phyloP scores from a whole-genome alignment of 2,888 invertebrate genomes.

The Hyles lineata region DNA sequence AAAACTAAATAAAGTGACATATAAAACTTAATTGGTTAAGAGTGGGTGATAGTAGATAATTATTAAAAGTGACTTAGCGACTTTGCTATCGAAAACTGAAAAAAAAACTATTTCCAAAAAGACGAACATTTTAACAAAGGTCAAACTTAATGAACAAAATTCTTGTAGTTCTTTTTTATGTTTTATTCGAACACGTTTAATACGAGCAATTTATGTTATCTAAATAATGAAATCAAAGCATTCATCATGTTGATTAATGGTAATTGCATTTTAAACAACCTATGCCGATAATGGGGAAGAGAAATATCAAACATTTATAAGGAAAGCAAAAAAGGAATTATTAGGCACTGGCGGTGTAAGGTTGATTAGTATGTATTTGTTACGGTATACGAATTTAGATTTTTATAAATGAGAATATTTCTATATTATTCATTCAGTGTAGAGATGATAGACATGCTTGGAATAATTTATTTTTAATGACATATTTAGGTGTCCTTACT shows the following conservation, averaged over 20 bases:
- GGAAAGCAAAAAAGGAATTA: slow-evolving; percentile 71
- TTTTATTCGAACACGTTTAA: neutral
- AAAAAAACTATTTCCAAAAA: neutral
- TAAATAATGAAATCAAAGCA: slow-evolving; percentile 28
- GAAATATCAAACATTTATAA: slow-evolving; percentile 70
- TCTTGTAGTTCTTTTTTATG: neutral
- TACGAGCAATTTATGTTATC: neutral
- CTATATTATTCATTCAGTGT: neutral
- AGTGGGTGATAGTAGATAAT: neutral
- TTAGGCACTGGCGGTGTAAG: slow-evolving; percentile 52
- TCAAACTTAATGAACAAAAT: neutral
- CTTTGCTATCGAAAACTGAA: neutral
- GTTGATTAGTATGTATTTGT: slow-evolving; percentile 2
- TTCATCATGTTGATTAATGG: slow-evolving; percentile 59
- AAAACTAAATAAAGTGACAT: neutral
- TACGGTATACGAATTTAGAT: neutral
- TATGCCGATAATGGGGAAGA: slow-evolving; percentile 59
- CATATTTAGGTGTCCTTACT: neutral
- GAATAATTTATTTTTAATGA: neutral
- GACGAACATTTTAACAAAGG: neutral
- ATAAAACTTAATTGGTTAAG: neutral
- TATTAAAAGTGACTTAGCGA: neutral
- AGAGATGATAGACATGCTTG: neutral
- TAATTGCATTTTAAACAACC: slow-evolving; percentile 67
- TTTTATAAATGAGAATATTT: neutral